Percentiles rank a stretch among this genome's conserved stretches.
phyloP scores from a whole-genome alignment of 2,797 vertebrate genomes.

The Octomys mimax region DNA sequence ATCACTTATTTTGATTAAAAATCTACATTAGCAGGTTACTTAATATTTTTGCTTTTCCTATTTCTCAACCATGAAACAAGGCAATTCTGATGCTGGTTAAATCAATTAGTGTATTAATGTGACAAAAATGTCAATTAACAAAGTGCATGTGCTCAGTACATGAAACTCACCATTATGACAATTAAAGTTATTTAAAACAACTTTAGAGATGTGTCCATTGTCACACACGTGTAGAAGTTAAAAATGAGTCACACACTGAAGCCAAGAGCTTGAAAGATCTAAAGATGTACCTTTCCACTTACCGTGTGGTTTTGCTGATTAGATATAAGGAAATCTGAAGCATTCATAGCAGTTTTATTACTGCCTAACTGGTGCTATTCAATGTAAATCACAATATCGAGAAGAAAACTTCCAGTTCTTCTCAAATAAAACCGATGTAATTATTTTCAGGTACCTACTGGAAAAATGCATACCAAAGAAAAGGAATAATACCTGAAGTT shows the following conservation, averaged over 20 bases:
- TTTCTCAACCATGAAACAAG: background rate
- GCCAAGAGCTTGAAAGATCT: background rate
- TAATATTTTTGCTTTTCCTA: background rate
- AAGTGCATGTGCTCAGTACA: background rate
- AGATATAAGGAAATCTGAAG: background rate
- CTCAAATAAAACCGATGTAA: background rate
- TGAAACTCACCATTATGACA: background rate
- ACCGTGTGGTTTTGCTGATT: background rate
- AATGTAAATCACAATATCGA: background rate
- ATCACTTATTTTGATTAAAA: background rate
- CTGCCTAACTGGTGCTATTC: background rate
- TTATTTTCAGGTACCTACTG: background rate
- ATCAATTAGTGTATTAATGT: background rate
- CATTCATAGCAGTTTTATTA: slow-evolving; percentile 3
- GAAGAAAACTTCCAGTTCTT: background rate
- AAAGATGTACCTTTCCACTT: background rate
- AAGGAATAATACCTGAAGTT: background rate
- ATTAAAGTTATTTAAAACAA: background rate
- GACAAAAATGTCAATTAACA: background rate
- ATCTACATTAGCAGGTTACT: background rate
- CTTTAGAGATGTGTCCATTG: background rate
- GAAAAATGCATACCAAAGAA: background rate
- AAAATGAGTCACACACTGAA: background rate
- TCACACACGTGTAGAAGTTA: background rate
- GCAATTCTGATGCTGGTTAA: background rate